Percentiles rank a stretch among this genome's conserved stretches.
Evolutionary conservation across 2,113 vertebrate species (phyloP).

Genomic region (Xenopus laevis): DNA sequence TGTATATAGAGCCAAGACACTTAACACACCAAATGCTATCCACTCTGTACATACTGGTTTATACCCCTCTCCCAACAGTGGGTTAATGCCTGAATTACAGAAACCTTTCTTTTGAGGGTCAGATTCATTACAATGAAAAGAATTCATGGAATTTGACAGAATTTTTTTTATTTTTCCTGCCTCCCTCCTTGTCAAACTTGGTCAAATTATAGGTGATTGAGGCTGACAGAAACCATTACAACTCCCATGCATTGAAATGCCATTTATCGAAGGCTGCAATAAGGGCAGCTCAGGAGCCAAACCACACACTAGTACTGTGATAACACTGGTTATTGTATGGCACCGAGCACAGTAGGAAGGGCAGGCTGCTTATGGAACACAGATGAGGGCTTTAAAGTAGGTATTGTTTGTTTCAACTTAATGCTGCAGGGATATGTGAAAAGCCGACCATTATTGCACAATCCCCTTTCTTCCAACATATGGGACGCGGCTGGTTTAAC

Average conservation of each 20-base stretch:
- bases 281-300: constrained; percentile 40
- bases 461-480: not conserved
- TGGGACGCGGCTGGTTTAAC: not conserved
- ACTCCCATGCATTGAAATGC: constrained; percentile 68
- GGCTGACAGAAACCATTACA: constrained; percentile 77
- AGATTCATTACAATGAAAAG: constrained; percentile 16
- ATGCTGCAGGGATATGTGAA: constrained; percentile 8
- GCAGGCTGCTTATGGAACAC: constrained; percentile 26
- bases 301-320: constrained; percentile 32
- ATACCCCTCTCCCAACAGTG: not conserved
- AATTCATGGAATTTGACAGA: constrained; percentile 33
- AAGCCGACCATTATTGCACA: constrained; percentile 3
- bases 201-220: constrained; percentile 75
- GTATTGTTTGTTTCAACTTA: constrained; percentile 24
- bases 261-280: constrained; percentile 37
- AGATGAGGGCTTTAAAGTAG: constrained; percentile 36
- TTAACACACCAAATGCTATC: too few species aligned
- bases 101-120: constrained; percentile 15
- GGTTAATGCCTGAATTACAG: constrained; percentile 4
- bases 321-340: constrained; percentile 37
- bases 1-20: too few species aligned
- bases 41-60: too few species aligned
- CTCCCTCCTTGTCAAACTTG: constrained; percentile 40
- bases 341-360: constrained; percentile 29
- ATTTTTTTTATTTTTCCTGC: constrained; percentile 19